These are phyloP conservation scores for Himantopus leucocephalus DNA, from an alignment of 2,113 vertebrate species.

Conservation along the genomic window DNA sequence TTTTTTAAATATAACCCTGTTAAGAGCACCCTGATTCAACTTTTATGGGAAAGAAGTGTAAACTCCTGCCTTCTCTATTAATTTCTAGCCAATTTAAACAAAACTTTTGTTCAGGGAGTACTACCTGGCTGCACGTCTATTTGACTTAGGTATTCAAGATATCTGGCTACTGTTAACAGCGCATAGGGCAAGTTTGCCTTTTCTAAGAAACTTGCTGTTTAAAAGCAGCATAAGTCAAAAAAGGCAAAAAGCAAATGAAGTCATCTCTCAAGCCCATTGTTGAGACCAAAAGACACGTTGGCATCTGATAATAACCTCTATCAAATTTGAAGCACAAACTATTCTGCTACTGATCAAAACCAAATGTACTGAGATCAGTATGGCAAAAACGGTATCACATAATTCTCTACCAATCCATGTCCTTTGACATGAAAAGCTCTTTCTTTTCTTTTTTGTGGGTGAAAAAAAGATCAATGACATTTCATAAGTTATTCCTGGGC, in stretches of 20 bases:
- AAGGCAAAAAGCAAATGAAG: not conserved
- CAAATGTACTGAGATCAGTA: constrained; percentile 14
- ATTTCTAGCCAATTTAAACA: not conserved
- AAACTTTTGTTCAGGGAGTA: not conserved
- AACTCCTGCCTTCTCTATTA: not conserved
- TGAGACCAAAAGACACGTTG: not conserved
- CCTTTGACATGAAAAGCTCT: not conserved
- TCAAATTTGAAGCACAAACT: constrained; percentile 48
- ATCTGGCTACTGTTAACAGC: not conserved
- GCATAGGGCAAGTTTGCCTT: not conserved
- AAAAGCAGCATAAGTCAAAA: not conserved
- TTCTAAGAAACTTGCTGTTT: not conserved
- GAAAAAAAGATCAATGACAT: not conserved
- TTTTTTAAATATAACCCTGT: not conserved
- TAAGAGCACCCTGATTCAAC: not conserved
- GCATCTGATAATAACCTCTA: constrained; percentile 10
- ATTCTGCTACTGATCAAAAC: constrained; percentile 51
- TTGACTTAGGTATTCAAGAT: not conserved
- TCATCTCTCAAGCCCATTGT: not conserved
- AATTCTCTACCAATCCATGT: not conserved
- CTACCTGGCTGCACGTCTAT: not conserved
- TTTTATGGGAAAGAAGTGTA: not conserved
- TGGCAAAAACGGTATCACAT: not conserved
- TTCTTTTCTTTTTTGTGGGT: not conserved
- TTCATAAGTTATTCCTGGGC: not conserved